These are phyloP conservation scores for Hemistola chrysoprasaria DNA, from an alignment of 2,888 invertebrate genomes.

Conservation along the genomic window DNA sequence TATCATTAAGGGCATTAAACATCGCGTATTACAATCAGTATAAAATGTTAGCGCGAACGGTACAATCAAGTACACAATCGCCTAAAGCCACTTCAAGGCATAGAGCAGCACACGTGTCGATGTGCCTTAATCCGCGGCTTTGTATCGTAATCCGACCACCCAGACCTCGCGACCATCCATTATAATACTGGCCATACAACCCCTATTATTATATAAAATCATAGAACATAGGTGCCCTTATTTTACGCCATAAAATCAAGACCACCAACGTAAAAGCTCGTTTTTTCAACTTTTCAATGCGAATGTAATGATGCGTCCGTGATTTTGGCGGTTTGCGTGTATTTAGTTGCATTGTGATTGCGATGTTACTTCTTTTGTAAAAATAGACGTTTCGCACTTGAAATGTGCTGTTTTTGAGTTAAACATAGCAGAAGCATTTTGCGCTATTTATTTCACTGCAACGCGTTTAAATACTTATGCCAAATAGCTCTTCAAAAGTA, in stretches of 20 bases:
- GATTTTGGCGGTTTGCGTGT: slow-evolving; percentile 65
- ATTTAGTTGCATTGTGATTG: slow-evolving; percentile 43
- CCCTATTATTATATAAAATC: slow-evolving; percentile 73
- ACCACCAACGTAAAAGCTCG: slow-evolving; percentile 66
- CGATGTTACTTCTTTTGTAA: slow-evolving; percentile 31
- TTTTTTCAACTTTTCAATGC: slow-evolving; percentile 57
- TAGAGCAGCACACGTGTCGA: slow-evolving; percentile 74
- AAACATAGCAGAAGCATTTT: slow-evolving; percentile 18
- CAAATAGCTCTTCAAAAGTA: too few species aligned
- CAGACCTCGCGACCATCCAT: slow-evolving; percentile 55
- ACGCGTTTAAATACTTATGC: slow-evolving; percentile 4
- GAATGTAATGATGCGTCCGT: slow-evolving; percentile 76
- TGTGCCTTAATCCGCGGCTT: slow-evolving; percentile 71
- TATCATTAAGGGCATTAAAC: slow-evolving; percentile 3
- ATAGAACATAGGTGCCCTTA: slow-evolving; percentile 58
- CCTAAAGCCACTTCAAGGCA: slow-evolving; percentile 66
- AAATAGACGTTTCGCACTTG: slow-evolving; percentile 34
- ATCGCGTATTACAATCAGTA: slow-evolving; percentile 12
- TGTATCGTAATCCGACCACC: slow-evolving; percentile 77
- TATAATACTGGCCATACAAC: slow-evolving; percentile 66
- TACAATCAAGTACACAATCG: slow-evolving; percentile 58
- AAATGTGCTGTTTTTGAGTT: slow-evolving; percentile 20
- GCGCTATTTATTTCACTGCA: slow-evolving; percentile 1
- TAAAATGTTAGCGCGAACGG: slow-evolving; percentile 43
- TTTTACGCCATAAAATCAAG: slow-evolving; percentile 70